These are phyloP conservation scores for Eristalis intricaria DNA, from an alignment of 2,888 invertebrate genomes.

Conservation along the genomic window DNA sequence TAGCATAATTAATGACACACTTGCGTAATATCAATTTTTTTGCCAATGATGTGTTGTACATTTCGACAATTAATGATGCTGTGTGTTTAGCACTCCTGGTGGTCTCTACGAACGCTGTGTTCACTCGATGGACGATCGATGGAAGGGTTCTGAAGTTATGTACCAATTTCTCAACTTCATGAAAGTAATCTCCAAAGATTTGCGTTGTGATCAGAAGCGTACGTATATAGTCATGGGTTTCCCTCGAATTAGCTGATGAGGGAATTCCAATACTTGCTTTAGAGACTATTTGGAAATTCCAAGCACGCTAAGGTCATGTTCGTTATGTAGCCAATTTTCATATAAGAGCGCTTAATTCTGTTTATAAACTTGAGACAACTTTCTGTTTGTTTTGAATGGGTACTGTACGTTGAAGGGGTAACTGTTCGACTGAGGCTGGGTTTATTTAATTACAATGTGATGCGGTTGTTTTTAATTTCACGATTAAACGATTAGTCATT, in stretches of 20 bases:
- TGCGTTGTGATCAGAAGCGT: background rate
- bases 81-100: slow-evolving; percentile 3
- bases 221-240: background rate
- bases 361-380: background rate
- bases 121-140: background rate
- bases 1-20: slow-evolving; percentile 42
- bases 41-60: slow-evolving; percentile 48
- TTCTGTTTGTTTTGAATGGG: background rate
- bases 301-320: background rate
- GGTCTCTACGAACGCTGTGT: background rate
- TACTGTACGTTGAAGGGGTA: no score
- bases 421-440: no score
- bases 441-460: no score
- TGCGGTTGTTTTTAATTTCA: no score
- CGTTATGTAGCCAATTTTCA: background rate
- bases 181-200: background rate
- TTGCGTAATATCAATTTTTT: slow-evolving; percentile 16
- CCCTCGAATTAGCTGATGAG: background rate
- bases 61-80: slow-evolving; percentile 21
- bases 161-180: background rate
- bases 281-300: background rate
- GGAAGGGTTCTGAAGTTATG: background rate
- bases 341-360: background rate
- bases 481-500: no score
- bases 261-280: background rate